Conservation (phyloP, 2,888 invertebrate species). For the Microdon myrmicae region DNA sequence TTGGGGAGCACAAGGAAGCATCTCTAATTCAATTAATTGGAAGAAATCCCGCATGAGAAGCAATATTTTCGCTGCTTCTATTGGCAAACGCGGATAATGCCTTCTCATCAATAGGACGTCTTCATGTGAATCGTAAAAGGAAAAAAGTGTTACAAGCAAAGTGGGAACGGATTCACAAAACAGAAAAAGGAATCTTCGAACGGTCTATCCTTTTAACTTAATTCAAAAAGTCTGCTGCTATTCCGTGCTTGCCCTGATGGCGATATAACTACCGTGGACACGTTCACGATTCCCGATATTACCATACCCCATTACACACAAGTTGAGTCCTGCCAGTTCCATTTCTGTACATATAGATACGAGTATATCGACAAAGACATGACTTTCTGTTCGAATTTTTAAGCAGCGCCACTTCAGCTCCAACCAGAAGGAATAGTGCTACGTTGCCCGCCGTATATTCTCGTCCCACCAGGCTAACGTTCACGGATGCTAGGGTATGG, state of each 20-base stretch:
- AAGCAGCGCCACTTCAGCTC: slow-evolving; percentile 51
- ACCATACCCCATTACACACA: slow-evolving; percentile 36
- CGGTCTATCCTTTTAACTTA: slow-evolving; percentile 42
- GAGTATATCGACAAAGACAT: slow-evolving; percentile 43
- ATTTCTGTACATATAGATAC: slow-evolving; percentile 2
- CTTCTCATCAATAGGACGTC: too few species aligned
- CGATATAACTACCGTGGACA: slow-evolving; percentile 30
- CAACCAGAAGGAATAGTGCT: slow-evolving; percentile 47
- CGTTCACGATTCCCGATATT: slow-evolving; percentile 41
- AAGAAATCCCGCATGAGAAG: too few species aligned
- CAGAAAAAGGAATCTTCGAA: slow-evolving; percentile 21
- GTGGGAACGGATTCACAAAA: too few species aligned
- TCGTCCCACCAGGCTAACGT: slow-evolving; percentile 28
- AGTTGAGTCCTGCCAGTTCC: slow-evolving; percentile 25
- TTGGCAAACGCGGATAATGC: too few species aligned
- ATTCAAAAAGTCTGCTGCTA: slow-evolving; percentile 40
- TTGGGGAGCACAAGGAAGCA: too few species aligned
- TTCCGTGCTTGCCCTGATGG: too few species aligned
- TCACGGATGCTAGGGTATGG: slow-evolving; percentile 43
- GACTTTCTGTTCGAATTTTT: slow-evolving; percentile 45
- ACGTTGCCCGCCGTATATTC: slow-evolving; percentile 38
- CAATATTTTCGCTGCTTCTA: too few species aligned
- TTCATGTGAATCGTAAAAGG: too few species aligned
- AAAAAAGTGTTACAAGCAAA: too few species aligned
- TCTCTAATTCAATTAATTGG: too few species aligned